Conservation (phyloP, 1,140 invertebrate species). For the Bombus sylvicola region DNA sequence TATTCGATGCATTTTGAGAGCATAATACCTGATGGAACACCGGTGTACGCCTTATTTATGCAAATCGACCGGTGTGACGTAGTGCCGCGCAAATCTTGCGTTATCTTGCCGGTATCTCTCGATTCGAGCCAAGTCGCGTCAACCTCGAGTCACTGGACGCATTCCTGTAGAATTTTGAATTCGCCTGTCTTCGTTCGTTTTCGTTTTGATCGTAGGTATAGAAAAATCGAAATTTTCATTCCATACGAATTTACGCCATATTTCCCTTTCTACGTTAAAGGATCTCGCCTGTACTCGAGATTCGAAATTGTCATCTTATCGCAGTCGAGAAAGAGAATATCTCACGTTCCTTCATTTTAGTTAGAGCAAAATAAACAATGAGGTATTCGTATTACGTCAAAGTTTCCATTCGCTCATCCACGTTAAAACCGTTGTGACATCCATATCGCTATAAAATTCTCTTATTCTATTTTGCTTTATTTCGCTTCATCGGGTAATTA, state of each 20-base stretch:
- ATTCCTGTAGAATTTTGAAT: background rate
- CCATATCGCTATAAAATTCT: background rate
- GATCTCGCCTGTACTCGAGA: background rate
- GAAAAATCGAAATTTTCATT: background rate
- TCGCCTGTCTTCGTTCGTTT: background rate
- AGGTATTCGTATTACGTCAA: background rate
- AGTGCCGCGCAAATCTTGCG: background rate
- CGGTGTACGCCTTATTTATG: slow-evolving; percentile 42
- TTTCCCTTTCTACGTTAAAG: background rate
- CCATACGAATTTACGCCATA: background rate
- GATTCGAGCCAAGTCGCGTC: no score
- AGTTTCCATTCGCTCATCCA: background rate
- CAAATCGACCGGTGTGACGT: slow-evolving; percentile 30
- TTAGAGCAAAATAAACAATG: background rate
- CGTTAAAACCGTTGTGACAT: background rate
- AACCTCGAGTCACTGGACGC: background rate
- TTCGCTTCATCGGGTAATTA: background rate
- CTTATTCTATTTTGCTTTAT: background rate
- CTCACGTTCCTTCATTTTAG: background rate
- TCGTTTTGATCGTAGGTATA: no score
- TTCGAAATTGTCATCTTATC: background rate
- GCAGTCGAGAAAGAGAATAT: no score
- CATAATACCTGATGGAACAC: slow-evolving; percentile 44
- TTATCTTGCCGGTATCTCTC: slow-evolving; percentile 3
- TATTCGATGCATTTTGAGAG: slow-evolving; percentile 49